Conservation (phyloP, 2,888 invertebrate species). For the Acrobasis consociella region DNA sequence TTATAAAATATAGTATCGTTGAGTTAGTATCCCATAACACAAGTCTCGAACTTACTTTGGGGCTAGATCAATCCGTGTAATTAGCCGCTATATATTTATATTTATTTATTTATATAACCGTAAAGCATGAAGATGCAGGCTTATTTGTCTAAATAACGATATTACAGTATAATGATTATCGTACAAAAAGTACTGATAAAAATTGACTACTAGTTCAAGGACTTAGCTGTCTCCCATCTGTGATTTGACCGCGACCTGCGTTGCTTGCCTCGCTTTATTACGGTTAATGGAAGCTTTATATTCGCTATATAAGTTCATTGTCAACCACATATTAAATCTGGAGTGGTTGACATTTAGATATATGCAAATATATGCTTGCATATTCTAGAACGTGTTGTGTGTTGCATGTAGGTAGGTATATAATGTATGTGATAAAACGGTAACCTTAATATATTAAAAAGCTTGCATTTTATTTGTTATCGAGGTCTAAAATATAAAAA, state of each 20-base stretch:
- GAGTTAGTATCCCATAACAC: too few relatives aligned
- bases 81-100: too few relatives aligned
- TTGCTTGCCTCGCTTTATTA: conserved; percentile 5
- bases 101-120: too few relatives aligned
- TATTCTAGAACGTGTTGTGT: neutral
- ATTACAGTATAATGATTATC: too few relatives aligned
- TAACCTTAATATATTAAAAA: neutral
- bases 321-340: conserved; percentile 1
- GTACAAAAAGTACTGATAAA: too few relatives aligned
- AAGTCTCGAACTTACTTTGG: too few relatives aligned
- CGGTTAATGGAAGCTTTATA: conserved; percentile 4
- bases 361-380: conserved; percentile 17
- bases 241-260: conserved; percentile 1
- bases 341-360: conserved; percentile 14
- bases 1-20: too few relatives aligned
- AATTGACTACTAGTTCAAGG: too few relatives aligned
- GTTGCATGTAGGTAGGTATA: neutral
- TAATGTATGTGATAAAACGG: neutral
- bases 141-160: too few relatives aligned
- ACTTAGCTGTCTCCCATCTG: neutral
- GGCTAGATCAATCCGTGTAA: too few relatives aligned
- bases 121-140: too few relatives aligned
- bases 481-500: too few relatives aligned
- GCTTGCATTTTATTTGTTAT: neutral
- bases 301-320: conserved; percentile 15